A percentile compares a stretch with the other conserved stretches of the same genome.
phyloP scores from a whole-genome alignment of 92 coral and sea anemone genomes.

The Siderastrea siderea region DNA sequence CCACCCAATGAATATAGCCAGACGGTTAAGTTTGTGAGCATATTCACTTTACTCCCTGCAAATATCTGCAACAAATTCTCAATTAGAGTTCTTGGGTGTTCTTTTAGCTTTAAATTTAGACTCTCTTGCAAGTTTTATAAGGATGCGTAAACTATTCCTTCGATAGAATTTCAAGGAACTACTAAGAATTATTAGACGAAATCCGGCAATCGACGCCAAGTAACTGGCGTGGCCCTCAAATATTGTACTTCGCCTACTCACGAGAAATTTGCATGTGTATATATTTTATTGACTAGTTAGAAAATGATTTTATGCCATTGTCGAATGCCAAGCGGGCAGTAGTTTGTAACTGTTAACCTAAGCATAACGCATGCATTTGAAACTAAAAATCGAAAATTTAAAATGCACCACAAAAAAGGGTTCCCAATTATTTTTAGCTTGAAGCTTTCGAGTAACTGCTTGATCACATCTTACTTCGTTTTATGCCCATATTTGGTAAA shows the following conservation, averaged over 20 bases:
- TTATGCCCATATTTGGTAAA: slow-evolving; percentile 50
- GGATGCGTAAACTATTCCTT: no score
- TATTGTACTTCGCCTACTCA: background rate
- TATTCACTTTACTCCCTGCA: slow-evolving; percentile 3
- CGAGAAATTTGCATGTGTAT: slow-evolving; percentile 23
- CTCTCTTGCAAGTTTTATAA: no score
- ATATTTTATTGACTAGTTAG: background rate
- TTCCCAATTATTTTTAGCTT: background rate
- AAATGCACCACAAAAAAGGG: background rate
- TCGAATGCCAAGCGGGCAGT: background rate
- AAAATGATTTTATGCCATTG: background rate
- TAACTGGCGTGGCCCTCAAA: background rate
- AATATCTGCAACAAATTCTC: background rate
- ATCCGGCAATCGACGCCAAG: background rate
- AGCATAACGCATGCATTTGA: background rate
- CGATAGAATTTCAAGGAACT: background rate
- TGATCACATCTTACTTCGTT: background rate
- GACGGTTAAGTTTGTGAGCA: background rate
- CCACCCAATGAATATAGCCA: background rate
- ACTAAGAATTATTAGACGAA: background rate
- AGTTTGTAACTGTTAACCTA: background rate
- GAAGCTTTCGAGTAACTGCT: slow-evolving; percentile 15
- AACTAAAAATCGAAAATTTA: background rate
- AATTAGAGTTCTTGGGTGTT: no score
- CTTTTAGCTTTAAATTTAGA: background rate